A percentile compares a stretch with the other conserved stretches of the same genome.
Conservation (phyloP, 2,888 invertebrate species). For the Anodontia alba region DNA sequence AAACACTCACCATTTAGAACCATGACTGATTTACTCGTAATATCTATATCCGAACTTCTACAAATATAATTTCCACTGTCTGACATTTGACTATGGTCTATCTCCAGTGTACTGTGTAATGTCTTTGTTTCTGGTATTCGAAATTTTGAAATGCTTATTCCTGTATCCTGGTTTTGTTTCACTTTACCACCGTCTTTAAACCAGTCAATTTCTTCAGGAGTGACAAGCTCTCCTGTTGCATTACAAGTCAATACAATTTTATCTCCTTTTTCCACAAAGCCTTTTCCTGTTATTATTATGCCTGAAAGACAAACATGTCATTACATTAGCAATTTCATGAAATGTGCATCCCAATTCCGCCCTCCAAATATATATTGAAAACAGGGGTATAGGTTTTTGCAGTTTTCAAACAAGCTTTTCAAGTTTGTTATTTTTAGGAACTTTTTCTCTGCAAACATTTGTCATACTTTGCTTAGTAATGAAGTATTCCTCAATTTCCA, state of each 20-base stretch:
- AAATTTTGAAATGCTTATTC: slow-evolving; percentile 53
- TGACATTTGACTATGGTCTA: slow-evolving; percentile 55
- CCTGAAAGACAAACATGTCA: slow-evolving; percentile 46
- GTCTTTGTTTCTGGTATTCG: slow-evolving; percentile 54
- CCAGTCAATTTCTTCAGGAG: slow-evolving; percentile 63
- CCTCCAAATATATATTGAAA: too few species aligned
- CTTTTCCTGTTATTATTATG: slow-evolving; percentile 50
- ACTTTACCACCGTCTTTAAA: slow-evolving; percentile 60
- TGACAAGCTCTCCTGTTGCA: slow-evolving; percentile 53
- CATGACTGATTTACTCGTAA: slow-evolving; percentile 52
- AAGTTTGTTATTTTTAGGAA: too few species aligned
- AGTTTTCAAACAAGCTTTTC: too few species aligned
- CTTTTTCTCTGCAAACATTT: too few species aligned
- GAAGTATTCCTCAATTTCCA: too few species aligned
- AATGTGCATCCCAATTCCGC: too few species aligned
- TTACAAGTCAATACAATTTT: slow-evolving; percentile 58
- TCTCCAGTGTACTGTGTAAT: slow-evolving; percentile 54
- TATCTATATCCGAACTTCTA: slow-evolving; percentile 55
- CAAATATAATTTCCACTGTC: slow-evolving; percentile 61
- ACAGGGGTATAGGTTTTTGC: too few species aligned
- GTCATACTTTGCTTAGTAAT: too few species aligned
- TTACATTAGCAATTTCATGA: too few species aligned
- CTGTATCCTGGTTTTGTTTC: slow-evolving; percentile 42
- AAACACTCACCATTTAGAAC: slow-evolving; percentile 62
- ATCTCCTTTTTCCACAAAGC: slow-evolving; percentile 58